Evolutionary conservation across 2,797 vertebrate genomes (phyloP).

Genomic region (Pantherophis vulpinus): DNA sequence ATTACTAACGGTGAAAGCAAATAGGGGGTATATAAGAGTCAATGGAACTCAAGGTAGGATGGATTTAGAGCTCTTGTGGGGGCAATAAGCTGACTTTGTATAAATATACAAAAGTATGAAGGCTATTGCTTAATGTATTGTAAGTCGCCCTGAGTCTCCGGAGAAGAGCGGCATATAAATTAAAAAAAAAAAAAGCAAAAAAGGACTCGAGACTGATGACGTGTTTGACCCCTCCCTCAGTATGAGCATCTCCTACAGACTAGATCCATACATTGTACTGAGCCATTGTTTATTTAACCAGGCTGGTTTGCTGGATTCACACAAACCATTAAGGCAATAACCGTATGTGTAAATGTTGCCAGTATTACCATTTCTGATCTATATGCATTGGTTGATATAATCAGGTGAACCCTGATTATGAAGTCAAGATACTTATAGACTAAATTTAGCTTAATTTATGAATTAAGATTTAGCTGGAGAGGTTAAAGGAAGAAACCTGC

Average conservation of each 20-base stretch:
- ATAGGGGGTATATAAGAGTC: neutral
- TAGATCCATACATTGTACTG: neutral
- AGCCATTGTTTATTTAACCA: neutral
- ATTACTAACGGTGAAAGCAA: neutral
- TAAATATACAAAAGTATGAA: too few relatives aligned
- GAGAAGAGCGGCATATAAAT: too few relatives aligned
- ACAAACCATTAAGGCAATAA: too few relatives aligned
- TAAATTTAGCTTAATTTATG: neutral
- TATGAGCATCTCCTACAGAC: neutral
- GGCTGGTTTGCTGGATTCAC: neutral
- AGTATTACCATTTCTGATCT: neutral
- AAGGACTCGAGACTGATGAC: too few relatives aligned
- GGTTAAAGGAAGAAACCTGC: neutral
- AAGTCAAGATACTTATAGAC: neutral
- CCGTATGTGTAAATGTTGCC: too few relatives aligned
- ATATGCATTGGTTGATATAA: neutral
- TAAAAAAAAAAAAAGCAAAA: too few relatives aligned
- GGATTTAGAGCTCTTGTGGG: too few relatives aligned
- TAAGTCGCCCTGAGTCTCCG: too few relatives aligned
- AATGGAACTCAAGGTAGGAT: too few relatives aligned
- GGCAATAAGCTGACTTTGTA: too few relatives aligned
- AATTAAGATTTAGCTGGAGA: neutral
- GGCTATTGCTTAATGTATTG: too few relatives aligned
- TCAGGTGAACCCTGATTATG: neutral
- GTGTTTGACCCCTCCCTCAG: too few relatives aligned